phyloP scores from a whole-genome alignment of 2,113 vertebrate genomes.

The Cyanoramphus novaezelandiae region DNA sequence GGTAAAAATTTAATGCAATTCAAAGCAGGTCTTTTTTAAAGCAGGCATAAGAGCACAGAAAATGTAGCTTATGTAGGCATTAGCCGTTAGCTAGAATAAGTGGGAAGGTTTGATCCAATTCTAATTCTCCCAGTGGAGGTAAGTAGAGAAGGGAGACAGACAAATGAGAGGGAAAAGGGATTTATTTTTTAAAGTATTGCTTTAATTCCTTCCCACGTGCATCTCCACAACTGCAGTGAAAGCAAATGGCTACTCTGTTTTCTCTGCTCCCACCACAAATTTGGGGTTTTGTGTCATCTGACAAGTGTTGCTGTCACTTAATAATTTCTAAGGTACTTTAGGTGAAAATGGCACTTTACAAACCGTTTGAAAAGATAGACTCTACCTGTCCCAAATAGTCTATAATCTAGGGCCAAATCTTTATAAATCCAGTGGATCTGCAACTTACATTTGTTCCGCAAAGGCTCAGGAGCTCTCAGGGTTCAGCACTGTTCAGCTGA shows the following conservation, averaged over 20 bases:
- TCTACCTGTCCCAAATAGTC: not conserved
- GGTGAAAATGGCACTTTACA: not conserved
- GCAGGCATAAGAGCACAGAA: not conserved
- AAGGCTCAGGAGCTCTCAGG: not conserved
- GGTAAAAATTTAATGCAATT: not conserved
- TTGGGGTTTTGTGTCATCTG: not conserved
- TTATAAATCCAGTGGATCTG: not conserved
- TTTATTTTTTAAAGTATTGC: not conserved
- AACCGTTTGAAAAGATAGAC: not conserved
- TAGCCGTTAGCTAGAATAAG: not conserved
- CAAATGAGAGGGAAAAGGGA: fast-evolving
- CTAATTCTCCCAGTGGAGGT: not conserved
- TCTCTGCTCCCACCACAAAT: not conserved
- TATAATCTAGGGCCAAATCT: not conserved
- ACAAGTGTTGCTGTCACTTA: not conserved
- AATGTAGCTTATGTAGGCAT: not conserved
- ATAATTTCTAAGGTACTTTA: not conserved
- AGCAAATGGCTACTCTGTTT: not conserved
- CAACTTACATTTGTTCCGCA: not conserved
- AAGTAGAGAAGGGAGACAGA: not conserved
- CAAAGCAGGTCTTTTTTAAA: not conserved
- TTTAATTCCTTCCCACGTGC: not conserved
- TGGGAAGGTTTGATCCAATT: not conserved
- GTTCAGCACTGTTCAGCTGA: not conserved
- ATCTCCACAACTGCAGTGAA: not conserved